Evolutionary conservation across 1,140 invertebrate species (phyloP), one percentile per base, ranked within the genome.

Genomic region (Drosophila obscura): DNA sequence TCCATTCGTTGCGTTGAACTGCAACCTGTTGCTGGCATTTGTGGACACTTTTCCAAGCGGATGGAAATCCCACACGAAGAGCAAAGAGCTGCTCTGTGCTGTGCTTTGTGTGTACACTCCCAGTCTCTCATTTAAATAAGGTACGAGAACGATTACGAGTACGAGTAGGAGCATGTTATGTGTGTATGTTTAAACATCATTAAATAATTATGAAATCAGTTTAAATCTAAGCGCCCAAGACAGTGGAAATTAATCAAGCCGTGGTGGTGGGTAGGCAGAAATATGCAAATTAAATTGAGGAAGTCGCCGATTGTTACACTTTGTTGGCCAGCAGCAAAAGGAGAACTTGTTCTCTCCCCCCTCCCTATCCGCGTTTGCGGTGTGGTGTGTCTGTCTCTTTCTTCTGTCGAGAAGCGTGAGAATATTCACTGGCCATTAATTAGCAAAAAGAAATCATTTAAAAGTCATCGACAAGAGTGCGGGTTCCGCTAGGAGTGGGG

Each of bases 361-460:
- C 35, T 1, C 24, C 16, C 3, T 9, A 5, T 24, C 31, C 9
- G n/a, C n/a, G n/a, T n/a, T n/a, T n/a, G n/a, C n/a, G n/a, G n/a
- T n/a, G n/a, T n/a, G n/a, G n/a, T n/a, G 31, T 56, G 24, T 16
- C 15, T 15, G 15, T 24, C n/a, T 28, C 9, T 13, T 43, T 43
- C 39, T 56, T 22, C 24, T 26, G 41, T 63, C n/a, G 44, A 52
- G 26, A 87, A 82, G 82, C 83, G 82, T 87, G 82, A 87, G 82
- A 87, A 87, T 88, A 87, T 82, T 82, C 83, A 64, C 75, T 79
- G 79, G 62, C 83, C 82, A 88, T 87, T 87, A 87, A 87, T 87
- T 87, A 88, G 83, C 64, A 48, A 59, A 9, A 48, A 46, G 73
- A 64, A 85, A 84, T 84, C 67, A 77, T 74, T 81, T 75, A 35